phyloP scores from a whole-genome alignment of 2,113 vertebrate species.

The Setophaga kirtlandii region DNA sequence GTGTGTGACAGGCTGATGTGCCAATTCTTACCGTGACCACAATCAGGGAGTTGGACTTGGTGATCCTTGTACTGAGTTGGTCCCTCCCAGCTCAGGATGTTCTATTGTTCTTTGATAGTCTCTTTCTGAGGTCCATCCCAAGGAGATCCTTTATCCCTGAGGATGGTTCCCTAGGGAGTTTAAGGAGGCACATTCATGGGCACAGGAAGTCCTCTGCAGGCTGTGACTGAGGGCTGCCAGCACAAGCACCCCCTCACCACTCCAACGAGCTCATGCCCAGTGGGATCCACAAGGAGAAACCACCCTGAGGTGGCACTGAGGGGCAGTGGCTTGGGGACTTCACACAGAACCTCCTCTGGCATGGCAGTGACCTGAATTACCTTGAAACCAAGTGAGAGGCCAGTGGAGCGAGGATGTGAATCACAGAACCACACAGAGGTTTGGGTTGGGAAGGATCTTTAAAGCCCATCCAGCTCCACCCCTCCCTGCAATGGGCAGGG shows the following conservation, averaged over 20 bases:
- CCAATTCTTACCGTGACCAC: neutral
- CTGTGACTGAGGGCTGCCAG: neutral
- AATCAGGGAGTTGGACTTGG: fast-evolving
- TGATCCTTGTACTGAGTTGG: neutral
- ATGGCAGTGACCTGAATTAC: neutral
- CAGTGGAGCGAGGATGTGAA: neutral
- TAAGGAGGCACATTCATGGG: neutral
- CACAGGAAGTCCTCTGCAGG: fast-evolving
- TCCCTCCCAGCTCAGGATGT: neutral
- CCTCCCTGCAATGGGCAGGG: neutral
- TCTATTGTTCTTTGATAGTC: neutral
- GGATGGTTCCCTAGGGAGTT: neutral
- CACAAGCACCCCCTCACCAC: neutral
- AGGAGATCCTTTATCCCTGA: neutral
- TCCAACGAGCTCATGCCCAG: fast-evolving
- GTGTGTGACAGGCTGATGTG: neutral
- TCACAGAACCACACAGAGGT: neutral
- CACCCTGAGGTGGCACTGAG: neutral
- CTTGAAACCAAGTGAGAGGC: neutral
- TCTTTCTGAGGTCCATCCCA: neutral
- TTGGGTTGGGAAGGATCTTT: neutral
- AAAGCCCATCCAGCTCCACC: neutral
- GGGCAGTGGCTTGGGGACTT: neutral
- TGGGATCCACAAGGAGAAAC: neutral
- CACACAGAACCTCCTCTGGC: fast-evolving